phyloP scores from a whole-genome alignment of 1,140 invertebrate species.

The Tribolium madens region DNA sequence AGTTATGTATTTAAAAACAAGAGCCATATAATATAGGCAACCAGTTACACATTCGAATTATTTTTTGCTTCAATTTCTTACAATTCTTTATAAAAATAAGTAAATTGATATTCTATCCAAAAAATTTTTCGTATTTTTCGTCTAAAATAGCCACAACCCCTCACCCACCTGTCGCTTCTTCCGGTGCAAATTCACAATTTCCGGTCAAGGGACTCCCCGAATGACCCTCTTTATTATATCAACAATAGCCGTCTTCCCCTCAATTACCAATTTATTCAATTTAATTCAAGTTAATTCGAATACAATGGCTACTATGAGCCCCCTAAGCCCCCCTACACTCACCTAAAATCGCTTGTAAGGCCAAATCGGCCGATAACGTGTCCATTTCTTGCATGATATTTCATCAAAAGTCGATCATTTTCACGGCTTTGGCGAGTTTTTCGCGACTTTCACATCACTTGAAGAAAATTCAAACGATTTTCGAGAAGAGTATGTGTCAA shows the following conservation, averaged over 20 bases:
- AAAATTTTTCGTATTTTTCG: too few species aligned
- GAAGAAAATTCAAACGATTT: not conserved
- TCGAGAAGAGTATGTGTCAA: slow-evolving; percentile 41
- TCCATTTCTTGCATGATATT: slow-evolving; percentile 56
- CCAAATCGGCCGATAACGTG: slow-evolving; percentile 58
- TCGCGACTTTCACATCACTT: slow-evolving; percentile 30
- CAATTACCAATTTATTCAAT: slow-evolving; percentile 37
- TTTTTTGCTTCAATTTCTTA: too few species aligned
- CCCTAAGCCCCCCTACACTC: slow-evolving; percentile 45
- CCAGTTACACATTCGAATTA: too few species aligned
- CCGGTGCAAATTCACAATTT: not conserved
- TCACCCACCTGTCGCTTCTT: not conserved
- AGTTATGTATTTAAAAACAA: too few species aligned
- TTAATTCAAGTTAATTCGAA: slow-evolving; percentile 16
- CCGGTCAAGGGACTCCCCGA: not conserved
- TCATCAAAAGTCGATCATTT: slow-evolving; percentile 41
- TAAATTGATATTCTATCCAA: too few species aligned
- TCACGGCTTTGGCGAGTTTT: slow-evolving; percentile 49
- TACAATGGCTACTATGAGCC: slow-evolving; percentile 7
- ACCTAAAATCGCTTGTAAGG: slow-evolving; percentile 60
- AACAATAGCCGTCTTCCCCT: slow-evolving; percentile 34
- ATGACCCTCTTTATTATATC: slow-evolving; percentile 40
- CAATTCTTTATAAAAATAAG: too few species aligned
- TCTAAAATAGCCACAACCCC: too few species aligned
- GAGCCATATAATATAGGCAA: too few species aligned